These are phyloP conservation scores for Drosophila pachea DNA, from an alignment of 1,140 invertebrate species.

Conservation along the genomic window DNA sequence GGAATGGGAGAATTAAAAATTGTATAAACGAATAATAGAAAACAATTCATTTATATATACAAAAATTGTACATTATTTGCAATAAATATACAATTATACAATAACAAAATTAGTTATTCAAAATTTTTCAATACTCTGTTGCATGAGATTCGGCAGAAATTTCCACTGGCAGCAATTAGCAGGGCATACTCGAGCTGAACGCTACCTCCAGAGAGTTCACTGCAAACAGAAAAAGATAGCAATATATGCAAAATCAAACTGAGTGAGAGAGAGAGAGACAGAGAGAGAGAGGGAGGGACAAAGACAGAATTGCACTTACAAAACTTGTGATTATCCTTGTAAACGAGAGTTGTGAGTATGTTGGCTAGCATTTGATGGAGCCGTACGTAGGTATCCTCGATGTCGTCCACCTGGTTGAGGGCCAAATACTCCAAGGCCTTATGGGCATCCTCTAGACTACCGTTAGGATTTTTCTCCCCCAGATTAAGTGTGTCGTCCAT, in stretches of 20 bases:
- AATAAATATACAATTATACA: background rate
- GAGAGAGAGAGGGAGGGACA: background rate
- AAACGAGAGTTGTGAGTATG: slow-evolving; percentile 52
- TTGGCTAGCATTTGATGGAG: slow-evolving; percentile 67
- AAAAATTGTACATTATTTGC: too few species aligned
- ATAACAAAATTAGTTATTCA: background rate
- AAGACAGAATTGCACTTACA: slow-evolving; percentile 47
- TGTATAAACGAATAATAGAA: too few species aligned
- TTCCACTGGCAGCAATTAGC: slow-evolving; percentile 24
- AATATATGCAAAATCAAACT: background rate
- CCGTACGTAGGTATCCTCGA: slow-evolving; percentile 70
- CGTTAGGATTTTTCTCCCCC: background rate
- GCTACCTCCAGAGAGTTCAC: slow-evolving; percentile 66
- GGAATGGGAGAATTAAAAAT: too few species aligned
- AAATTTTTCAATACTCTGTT: background rate
- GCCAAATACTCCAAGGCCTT: slow-evolving; percentile 43
- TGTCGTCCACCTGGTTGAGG: slow-evolving; percentile 57
- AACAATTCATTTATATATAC: too few species aligned
- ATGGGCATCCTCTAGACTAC: background rate
- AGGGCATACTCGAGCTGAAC: slow-evolving; percentile 62
- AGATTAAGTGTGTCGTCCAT: slow-evolving; percentile 8
- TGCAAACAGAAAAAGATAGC: slow-evolving; percentile 31
- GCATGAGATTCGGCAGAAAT: background rate
- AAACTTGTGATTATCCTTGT: slow-evolving; percentile 55
- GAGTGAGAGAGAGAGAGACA: background rate